These are phyloP conservation scores for Agrochola circellaris DNA, from an alignment of 2,888 invertebrate genomes.

Conservation along the genomic window DNA sequence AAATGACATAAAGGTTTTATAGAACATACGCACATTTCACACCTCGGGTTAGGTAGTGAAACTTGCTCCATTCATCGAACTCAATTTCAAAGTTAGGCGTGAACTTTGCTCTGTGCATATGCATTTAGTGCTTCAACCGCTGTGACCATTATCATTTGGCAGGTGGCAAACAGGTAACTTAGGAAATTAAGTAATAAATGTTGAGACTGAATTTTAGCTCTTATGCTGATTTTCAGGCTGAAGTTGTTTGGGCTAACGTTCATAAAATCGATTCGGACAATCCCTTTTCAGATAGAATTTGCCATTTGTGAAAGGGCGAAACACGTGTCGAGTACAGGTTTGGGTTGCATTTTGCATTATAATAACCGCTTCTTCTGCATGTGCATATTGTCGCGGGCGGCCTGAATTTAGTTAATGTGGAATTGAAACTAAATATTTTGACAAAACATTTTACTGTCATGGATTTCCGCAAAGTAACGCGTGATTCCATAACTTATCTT, in stretches of 20 bases:
- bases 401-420: no score
- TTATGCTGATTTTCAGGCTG: not conserved
- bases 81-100: slow-evolving; percentile 21
- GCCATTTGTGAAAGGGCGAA: not conserved
- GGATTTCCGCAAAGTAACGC: not conserved
- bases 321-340: not conserved
- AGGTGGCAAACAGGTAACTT: not conserved
- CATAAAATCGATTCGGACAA: not conserved
- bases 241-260: not conserved
- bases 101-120: not conserved
- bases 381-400: not conserved
- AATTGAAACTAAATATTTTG: not conserved
- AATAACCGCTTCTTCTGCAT: not conserved
- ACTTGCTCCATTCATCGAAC: slow-evolving; percentile 22
- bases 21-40: not conserved
- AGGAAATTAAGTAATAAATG: not conserved
- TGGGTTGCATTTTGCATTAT: not conserved
- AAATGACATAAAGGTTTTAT: not conserved
- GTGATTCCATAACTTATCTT: not conserved
- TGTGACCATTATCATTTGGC: not conserved
- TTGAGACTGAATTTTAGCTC: not conserved
- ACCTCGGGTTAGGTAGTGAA: not conserved
- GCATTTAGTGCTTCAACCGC: not conserved
- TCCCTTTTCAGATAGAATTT: not conserved
- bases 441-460: not conserved